Conservation (phyloP, 2,888 invertebrate genomes). For the Aquatica leii region DNA sequence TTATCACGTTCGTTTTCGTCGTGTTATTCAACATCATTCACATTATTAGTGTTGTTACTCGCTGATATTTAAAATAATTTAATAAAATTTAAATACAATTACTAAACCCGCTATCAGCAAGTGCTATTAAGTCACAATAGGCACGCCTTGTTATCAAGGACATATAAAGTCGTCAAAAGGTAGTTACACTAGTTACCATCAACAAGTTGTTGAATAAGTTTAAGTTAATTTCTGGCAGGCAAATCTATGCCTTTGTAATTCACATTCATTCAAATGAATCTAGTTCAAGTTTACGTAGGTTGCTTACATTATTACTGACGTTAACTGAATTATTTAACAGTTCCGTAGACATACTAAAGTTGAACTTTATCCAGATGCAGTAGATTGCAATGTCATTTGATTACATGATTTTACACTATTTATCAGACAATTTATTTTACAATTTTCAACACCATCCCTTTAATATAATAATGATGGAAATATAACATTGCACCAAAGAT, state of each 20-base stretch:
- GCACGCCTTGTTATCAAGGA: conserved; percentile 1
- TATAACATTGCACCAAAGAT: no score
- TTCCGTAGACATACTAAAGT: conserved; percentile 19
- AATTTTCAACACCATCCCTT: neutral
- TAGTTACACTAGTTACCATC: no score
- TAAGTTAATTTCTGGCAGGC: neutral
- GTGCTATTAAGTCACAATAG: neutral
- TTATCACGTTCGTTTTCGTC: no score
- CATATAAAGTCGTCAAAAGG: neutral
- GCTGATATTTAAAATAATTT: no score
- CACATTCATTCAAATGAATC: conserved; percentile 19
- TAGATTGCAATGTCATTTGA: neutral
- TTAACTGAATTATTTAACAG: conserved; percentile 29
- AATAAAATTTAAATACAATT: no score
- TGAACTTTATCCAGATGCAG: conserved; percentile 12
- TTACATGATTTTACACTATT: conserved; percentile 6
- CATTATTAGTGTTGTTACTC: no score
- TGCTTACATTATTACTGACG: conserved; percentile 22
- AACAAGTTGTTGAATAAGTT: no score
- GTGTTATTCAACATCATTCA: no score
- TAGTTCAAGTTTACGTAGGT: conserved; percentile 32
- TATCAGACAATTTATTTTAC: neutral
- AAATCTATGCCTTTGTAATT: conserved; percentile 2
- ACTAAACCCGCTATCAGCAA: no score
- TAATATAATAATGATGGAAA: neutral